Evolutionary conservation across 30 jellyfish, hydroid and myxozoan species (phyloP).

Genomic region (Hydra vulgaris): DNA sequence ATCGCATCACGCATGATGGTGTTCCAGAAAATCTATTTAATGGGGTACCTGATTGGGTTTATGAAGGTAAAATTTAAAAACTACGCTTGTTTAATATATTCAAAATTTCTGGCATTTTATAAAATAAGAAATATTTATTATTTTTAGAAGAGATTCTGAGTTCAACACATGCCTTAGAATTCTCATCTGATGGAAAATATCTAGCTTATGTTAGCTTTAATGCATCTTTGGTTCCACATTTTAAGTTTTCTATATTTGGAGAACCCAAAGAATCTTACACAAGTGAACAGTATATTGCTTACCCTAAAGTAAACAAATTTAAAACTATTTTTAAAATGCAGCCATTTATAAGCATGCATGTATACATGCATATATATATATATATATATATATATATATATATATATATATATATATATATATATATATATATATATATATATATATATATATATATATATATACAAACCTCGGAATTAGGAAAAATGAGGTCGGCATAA

Average conservation of each 20-base stretch:
- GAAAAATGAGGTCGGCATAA: too few species aligned
- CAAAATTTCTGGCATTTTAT: too few species aligned
- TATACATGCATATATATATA: not conserved
- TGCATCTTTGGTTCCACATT: slow-evolving; percentile 68
- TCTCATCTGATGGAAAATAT: slow-evolving; percentile 80
- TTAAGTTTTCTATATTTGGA: slow-evolving; percentile 81
- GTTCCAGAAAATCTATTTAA: slow-evolving; percentile 68
- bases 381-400: too few species aligned
- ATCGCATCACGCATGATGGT: slow-evolving; percentile 80
- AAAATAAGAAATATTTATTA: too few species aligned
- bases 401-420: too few species aligned
- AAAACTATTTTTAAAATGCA: too few species aligned
- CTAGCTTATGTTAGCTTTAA: slow-evolving; percentile 64
- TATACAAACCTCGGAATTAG: too few species aligned
- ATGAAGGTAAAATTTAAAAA: slow-evolving; percentile 81
- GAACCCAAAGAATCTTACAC: slow-evolving; percentile 53
- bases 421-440: too few species aligned
- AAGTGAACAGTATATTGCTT: slow-evolving; percentile 65
- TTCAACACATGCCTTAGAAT: slow-evolving; percentile 67
- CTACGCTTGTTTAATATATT: too few species aligned
- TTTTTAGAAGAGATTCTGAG: slow-evolving; percentile 81
- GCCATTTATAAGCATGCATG: not conserved
- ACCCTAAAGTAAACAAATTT: slow-evolving; percentile 81
- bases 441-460: too few species aligned
- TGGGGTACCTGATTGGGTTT: slow-evolving; percentile 99